Evolutionary conservation across 2,113 vertebrate species (phyloP).

Genomic region (Numida meleagris): DNA sequence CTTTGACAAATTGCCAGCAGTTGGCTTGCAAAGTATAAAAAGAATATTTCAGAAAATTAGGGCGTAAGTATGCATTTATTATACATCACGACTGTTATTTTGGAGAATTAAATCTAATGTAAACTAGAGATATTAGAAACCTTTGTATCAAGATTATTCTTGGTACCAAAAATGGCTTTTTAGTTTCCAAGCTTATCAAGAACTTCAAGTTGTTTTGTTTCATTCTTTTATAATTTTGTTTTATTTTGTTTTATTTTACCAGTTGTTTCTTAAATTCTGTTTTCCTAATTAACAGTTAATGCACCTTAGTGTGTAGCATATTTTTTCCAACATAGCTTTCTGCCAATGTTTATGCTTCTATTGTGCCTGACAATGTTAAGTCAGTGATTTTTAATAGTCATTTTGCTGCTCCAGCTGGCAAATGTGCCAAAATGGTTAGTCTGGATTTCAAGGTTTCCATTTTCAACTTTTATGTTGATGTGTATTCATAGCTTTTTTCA

Average conservation of each 20-base stretch:
- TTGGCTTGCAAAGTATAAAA: background rate
- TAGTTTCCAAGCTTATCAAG: background rate
- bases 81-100: background rate
- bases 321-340: background rate
- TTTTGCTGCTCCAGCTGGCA: constrained; percentile 4
- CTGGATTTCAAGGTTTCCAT: constrained; percentile 30
- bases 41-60: background rate
- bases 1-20: background rate
- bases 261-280: background rate
- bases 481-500: background rate
- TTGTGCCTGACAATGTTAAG: constrained; percentile 31
- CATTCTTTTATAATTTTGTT: too few relatives aligned
- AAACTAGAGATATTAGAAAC: background rate
- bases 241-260: background rate
- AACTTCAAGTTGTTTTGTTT: too few relatives aligned
- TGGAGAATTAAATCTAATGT: background rate
- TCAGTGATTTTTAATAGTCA: constrained; percentile 36
- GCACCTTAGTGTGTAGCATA: background rate
- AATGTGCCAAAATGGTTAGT: background rate
- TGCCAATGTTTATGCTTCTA: constrained; percentile 32
- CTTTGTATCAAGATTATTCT: background rate
- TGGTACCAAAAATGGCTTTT: background rate
- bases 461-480: constrained; percentile 10
- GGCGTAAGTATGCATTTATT: background rate
- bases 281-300: constrained; percentile 7